Evolutionary conservation across 2,113 vertebrate species (phyloP).

Genomic region (Amblyornis subalaris): DNA sequence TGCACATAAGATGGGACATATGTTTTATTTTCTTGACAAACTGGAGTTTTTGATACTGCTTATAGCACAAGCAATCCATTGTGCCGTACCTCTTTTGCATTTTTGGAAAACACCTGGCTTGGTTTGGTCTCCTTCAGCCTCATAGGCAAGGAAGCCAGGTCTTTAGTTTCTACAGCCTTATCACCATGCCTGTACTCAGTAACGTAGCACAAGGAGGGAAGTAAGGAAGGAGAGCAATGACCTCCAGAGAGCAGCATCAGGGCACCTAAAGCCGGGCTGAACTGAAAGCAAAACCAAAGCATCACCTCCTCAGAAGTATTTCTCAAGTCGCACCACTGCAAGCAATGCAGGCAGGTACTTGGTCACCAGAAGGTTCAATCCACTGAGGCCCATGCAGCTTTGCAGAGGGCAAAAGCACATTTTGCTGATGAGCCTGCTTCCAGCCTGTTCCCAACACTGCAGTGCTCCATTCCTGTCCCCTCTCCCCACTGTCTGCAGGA

Average conservation of each 20-base stretch:
- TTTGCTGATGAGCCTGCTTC: not conserved
- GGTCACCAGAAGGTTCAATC: not conserved
- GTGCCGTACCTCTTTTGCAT: not conserved
- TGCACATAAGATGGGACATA: not conserved
- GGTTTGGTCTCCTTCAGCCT: not conserved
- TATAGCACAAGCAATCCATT: not conserved
- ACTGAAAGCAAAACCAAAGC: not conserved
- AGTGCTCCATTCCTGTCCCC: not conserved
- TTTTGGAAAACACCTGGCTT: not conserved
- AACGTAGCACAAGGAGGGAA: not conserved
- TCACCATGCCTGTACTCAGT: not conserved
- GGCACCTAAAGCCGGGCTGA: not conserved
- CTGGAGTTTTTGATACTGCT: not conserved
- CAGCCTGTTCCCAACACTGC: not conserved
- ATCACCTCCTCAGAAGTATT: not conserved
- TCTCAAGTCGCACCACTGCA: not conserved
- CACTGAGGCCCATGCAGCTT: not conserved
- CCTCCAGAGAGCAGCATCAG: not conserved
- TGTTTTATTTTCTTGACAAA: not conserved
- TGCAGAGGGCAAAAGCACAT: not conserved
- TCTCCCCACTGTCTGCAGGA: not conserved
- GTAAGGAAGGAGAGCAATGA: not conserved
- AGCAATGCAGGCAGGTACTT: not conserved
- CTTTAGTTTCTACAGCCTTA: not conserved
- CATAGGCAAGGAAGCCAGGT: not conserved